Conservation (phyloP, 2,797 vertebrate genomes). For the Paedocypris micromegethes region DNA sequence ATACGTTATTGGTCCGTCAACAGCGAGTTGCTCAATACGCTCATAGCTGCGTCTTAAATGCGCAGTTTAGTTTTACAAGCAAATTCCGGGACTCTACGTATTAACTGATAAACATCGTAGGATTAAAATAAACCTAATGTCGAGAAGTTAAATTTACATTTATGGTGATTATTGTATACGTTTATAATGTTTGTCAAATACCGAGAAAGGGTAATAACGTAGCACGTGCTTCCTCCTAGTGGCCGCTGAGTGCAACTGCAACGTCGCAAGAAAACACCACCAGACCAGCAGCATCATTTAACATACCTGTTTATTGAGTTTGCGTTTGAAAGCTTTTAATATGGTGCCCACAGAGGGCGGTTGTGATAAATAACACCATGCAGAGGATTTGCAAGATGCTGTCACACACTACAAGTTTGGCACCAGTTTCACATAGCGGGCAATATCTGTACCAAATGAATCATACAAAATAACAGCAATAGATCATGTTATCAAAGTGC, state of each 20-base stretch:
- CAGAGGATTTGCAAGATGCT: conserved; percentile 45
- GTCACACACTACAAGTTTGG: conserved; percentile 36
- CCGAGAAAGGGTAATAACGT: no score
- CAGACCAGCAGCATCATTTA: conserved; percentile 25
- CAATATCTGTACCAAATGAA: conserved; percentile 34
- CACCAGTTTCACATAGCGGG: conserved; percentile 43
- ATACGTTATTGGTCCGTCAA: conserved; percentile 33
- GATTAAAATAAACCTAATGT: no score
- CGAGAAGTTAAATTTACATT: no score
- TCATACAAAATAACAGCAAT: conserved; percentile 10
- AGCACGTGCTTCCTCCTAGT: no score
- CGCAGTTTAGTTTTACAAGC: conserved; percentile 5
- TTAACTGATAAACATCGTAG: no score
- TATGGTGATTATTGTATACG: no score
- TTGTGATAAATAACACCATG: conserved; percentile 47
- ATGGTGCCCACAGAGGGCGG: conserved; percentile 39
- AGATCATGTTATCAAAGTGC: conserved; percentile 23
- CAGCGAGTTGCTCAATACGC: not conserved
- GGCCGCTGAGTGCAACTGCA: no score
- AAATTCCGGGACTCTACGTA: no score
- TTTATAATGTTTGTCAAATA: no score
- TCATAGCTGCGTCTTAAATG: conserved; percentile 27
- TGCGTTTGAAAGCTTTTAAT: conserved; percentile 47
- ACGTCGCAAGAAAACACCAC: conserved; percentile 4
- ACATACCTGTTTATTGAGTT: conserved; percentile 51